Conservation (phyloP, 1,140 invertebrate genomes). For the Drosophila tristis region DNA sequence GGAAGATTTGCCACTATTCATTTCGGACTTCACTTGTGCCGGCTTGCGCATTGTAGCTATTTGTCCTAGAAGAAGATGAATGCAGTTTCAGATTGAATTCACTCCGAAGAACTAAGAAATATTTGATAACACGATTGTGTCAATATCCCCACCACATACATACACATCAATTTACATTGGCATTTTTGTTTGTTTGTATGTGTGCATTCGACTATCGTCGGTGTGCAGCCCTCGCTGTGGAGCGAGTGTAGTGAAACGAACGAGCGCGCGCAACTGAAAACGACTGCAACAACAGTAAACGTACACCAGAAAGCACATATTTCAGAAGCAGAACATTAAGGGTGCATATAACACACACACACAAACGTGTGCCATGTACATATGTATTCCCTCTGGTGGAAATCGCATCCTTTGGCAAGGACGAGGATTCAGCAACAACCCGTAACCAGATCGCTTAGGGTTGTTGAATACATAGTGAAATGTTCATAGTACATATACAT, state of each 20-base stretch:
- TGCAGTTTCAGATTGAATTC: constrained; percentile 29
- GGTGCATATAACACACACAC: constrained; percentile 35
- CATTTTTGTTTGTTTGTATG: neutral
- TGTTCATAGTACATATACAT: no score
- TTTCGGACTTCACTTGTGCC: constrained; percentile 69
- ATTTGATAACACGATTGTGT: constrained; percentile 39
- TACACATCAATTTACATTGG: constrained; percentile 5
- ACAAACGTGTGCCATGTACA: constrained; percentile 5
- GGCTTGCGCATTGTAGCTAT: constrained; percentile 75
- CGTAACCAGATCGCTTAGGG: constrained; percentile 46
- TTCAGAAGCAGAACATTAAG: constrained; percentile 30
- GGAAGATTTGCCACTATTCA: constrained; percentile 51
- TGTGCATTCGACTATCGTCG: constrained; percentile 32
- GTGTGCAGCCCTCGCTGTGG: constrained; percentile 18
- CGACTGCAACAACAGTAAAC: constrained; percentile 33
- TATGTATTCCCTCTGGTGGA: constrained; percentile 10
- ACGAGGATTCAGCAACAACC: constrained; percentile 42
- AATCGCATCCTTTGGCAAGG: constrained; percentile 22
- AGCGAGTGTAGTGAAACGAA: constrained; percentile 13
- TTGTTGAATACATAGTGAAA: no score
- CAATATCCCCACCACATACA: constrained; percentile 19
- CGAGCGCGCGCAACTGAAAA: constrained; percentile 40
- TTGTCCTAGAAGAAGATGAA: constrained; percentile 56
- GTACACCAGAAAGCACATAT: constrained; percentile 14
- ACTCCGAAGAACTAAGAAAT: no score